Evolutionary conservation across 2,113 vertebrate genomes (phyloP).

Genomic region (Rhabdomys dilectus): DNA sequence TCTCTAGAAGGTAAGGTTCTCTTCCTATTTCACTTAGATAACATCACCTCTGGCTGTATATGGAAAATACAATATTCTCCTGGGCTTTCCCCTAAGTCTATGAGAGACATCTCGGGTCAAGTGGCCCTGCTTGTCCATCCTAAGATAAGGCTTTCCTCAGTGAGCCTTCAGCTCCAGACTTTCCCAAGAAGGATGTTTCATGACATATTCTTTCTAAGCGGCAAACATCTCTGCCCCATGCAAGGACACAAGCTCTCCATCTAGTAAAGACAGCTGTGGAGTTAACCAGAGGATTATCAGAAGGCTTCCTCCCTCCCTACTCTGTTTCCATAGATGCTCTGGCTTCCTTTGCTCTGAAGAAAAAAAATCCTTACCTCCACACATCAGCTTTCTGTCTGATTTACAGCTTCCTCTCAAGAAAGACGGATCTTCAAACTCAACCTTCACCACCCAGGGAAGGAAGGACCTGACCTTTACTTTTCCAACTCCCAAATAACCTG

Average conservation of each 20-base stretch:
- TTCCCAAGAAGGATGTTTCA: not conserved
- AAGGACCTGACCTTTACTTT: not conserved
- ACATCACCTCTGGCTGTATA: too few relatives aligned
- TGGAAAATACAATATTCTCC: not conserved
- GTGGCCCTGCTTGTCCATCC: not conserved
- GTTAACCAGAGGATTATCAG: not conserved
- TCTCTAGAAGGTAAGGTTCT: not conserved
- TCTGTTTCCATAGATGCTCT: not conserved
- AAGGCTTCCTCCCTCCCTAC: not conserved
- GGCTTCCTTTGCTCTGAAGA: not conserved
- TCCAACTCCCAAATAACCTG: not conserved
- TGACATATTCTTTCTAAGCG: not conserved
- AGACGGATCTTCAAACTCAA: not conserved
- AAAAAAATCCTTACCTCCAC: not conserved
- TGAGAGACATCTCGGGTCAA: not conserved
- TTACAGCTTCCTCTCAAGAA: not conserved
- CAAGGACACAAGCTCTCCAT: not conserved
- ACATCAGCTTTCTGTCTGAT: not conserved
- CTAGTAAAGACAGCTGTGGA: not conserved
- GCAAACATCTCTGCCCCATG: not conserved
- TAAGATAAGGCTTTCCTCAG: not conserved
- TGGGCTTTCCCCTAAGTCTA: not conserved
- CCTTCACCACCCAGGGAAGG: not conserved
- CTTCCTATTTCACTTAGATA: not conserved
- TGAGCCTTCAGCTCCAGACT: not conserved